Conservation (phyloP, 1,140 invertebrate species). For the Antheraea mylitta region DNA sequence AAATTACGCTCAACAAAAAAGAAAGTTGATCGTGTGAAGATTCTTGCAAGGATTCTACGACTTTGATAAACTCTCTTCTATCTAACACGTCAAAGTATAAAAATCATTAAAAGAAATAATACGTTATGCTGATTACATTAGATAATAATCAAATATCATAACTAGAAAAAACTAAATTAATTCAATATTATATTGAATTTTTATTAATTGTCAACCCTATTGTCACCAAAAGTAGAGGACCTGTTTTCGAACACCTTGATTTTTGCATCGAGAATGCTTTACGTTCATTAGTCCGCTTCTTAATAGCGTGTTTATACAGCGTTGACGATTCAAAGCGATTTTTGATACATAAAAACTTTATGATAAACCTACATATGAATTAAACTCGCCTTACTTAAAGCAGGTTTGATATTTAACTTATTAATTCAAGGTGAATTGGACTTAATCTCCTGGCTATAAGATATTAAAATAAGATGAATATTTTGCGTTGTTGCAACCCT, state of each 20-base stretch:
- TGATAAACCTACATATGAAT: conserved; percentile 15
- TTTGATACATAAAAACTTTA: conserved; percentile 7
- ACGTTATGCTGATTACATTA: no score
- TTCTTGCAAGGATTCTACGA: no score
- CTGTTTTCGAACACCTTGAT: conserved; percentile 14
- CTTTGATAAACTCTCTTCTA: no score
- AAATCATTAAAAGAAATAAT: no score
- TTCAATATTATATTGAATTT: background rate
- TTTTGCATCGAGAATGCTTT: conserved; percentile 27
- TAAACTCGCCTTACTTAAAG: conserved; percentile 4
- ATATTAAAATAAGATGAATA: background rate
- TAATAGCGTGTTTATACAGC: conserved; percentile 26
- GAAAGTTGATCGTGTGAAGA: no score
- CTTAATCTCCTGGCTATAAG: background rate
- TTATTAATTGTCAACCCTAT: background rate
- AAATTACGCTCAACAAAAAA: no score
- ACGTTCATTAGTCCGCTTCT: conserved; percentile 23
- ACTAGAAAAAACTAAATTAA: background rate
- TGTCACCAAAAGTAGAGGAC: background rate
- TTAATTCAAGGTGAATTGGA: background rate
- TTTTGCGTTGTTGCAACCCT: background rate
- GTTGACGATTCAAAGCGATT: background rate
- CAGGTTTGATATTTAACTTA: background rate
- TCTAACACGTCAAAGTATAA: no score
- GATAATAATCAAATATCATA: background rate